These are phyloP conservation scores for Parascotia fuliginaria DNA, from an alignment of 2,888 invertebrate species.

Conservation along the genomic window DNA sequence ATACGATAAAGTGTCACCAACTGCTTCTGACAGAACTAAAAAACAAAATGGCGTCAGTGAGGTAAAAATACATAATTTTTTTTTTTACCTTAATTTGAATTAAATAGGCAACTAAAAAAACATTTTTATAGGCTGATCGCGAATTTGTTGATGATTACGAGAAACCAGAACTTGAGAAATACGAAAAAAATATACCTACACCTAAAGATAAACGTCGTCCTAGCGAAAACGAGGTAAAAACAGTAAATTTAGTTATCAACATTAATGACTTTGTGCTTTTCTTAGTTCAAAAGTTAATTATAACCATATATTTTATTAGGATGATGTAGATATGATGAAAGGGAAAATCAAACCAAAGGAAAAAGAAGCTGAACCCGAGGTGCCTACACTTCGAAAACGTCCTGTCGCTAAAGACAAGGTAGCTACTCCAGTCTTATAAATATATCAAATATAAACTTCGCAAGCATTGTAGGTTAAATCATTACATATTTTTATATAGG, in stretches of 20 bases:
- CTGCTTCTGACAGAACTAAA: slow-evolving; percentile 71
- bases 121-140: slow-evolving; percentile 64
- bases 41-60: slow-evolving; percentile 77
- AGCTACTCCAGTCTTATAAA: slow-evolving; percentile 20
- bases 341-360: slow-evolving; percentile 81
- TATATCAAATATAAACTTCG: not conserved
- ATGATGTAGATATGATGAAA: slow-evolving; percentile 75
- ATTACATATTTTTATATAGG: slow-evolving; percentile 58
- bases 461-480: not conserved
- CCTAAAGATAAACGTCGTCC: slow-evolving; percentile 75
- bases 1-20: slow-evolving; percentile 86
- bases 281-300: not conserved
- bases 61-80: slow-evolving; percentile 49
- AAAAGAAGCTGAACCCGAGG: slow-evolving; percentile 75
- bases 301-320: slow-evolving; percentile 58
- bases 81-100: not conserved
- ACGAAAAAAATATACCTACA: slow-evolving; percentile 83
- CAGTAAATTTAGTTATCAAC: not conserved
- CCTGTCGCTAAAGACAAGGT: slow-evolving; percentile 79
- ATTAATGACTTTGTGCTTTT: not conserved
- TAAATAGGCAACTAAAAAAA: slow-evolving; percentile 11
- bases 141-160: slow-evolving; percentile 90
- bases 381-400: slow-evolving; percentile 74
- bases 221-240: slow-evolving; percentile 73
- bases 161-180: slow-evolving; percentile 89